Base-by-base conservation (phyloP, 30 jellyfish, hydroid and myxozoan genomes). In the Turritopsis rubra region DNA sequence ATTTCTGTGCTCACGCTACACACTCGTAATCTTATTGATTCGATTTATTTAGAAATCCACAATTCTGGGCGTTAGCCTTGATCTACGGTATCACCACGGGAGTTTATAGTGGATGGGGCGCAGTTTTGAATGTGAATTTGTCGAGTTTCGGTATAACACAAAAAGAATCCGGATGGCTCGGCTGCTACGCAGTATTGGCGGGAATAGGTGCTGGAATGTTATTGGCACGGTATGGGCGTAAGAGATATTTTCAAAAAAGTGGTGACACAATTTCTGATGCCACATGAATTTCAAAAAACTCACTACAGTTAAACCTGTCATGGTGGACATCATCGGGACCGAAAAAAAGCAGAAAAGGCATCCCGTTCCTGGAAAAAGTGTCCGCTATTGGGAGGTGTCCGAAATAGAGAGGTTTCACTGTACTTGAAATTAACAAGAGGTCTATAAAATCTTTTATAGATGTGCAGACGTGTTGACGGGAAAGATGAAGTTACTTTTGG, bases 71-170 rank as follows among this genome's bases (percentile, higher is more conserved):
- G 29, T 8, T 82, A 24, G 72, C 76, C 28, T 52, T 82, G 27
- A 81, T 82, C 41, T 82, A 82, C 26, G 89, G 89, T 16, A 19
- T 82, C 21, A 82, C 89, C 8, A 82, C 89, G 7, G 89, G 89
- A 7, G 89, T 82, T 71, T 82, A 68, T 72, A 82, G 89, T 28
- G 89, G 89, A 24, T 82, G 89, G 89, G 89, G 89, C 30, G 89
- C 89, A 19, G 89, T 82, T 19, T 52, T 82, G 75, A 82, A 82
- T 52, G 83, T 82, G 52, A 82, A 82, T 52, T 53, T 82, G 21
- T 52, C 85, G 24, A 28, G 66, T 23, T 82, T 82, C 66, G 89
- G 89, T 27, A 87, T 82, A 21, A 82, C 84, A 19, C 89, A 82
- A 82, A 81, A 82, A n/a, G 87, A 82, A 28, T 82, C 89, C n/a